A percentile compares a stretch with the other conserved stretches of the same genome.
Evolutionary conservation across 2,113 vertebrate species (phyloP).

Genomic region (Myiagra hebetior): DNA sequence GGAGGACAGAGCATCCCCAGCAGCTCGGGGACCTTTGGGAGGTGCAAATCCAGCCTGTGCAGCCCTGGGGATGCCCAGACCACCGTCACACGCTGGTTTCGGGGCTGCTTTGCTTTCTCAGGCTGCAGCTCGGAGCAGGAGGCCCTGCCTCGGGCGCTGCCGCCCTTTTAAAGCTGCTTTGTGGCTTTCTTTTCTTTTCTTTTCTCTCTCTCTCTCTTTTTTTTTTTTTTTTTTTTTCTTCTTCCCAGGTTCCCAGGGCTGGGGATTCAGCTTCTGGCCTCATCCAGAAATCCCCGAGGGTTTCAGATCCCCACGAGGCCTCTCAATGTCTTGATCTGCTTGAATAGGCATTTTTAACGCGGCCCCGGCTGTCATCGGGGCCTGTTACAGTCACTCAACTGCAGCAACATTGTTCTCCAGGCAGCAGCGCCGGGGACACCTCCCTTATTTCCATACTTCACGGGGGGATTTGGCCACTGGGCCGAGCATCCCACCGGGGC

Average conservation of each 20-base stretch:
- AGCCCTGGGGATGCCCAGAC: neutral
- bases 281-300: conserved; percentile 58
- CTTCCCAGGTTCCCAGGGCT: conserved; percentile 34
- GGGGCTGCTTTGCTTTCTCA: neutral
- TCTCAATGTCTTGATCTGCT: conserved; percentile 60
- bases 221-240: fast-evolving
- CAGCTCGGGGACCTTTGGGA: neutral
- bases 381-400: conserved; percentile 61
- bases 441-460: conserved; percentile 23
- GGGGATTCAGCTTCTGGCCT: conserved; percentile 49
- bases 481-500: neutral
- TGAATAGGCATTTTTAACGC: conserved; percentile 53
- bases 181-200: conserved; percentile 49
- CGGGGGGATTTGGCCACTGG: neutral
- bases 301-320: conserved; percentile 60
- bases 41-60: neutral
- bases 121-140: neutral
- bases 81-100: neutral
- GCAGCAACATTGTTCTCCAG: conserved; percentile 56
- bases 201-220: neutral
- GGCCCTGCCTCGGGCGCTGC: neutral
- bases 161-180: conserved; percentile 38
- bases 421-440: conserved; percentile 10
- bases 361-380: conserved; percentile 42
- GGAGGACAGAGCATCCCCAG: neutral